Conservation (phyloP, 2,888 invertebrate species). For the Ormyrus rosae region DNA sequence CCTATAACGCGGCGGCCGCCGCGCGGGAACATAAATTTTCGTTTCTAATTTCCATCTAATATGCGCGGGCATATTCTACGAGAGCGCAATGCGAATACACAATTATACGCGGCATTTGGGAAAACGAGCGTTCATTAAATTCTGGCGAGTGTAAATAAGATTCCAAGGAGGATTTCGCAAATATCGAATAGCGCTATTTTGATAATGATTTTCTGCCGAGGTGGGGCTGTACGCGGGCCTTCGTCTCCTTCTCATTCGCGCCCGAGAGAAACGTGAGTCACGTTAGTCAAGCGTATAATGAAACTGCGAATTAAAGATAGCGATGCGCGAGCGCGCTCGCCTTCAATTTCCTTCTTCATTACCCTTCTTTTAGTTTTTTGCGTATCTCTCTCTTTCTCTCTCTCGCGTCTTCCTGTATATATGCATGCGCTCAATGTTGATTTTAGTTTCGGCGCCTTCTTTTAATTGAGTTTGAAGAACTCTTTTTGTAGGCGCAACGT, state of each 20-base stretch:
- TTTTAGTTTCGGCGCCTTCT: conserved; percentile 19
- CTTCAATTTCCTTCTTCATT: conserved; percentile 56
- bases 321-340: conserved; percentile 27
- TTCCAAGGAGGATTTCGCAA: conserved; percentile 39
- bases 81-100: conserved; percentile 4
- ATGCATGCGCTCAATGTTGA: not conserved
- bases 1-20: not conserved
- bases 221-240: not conserved
- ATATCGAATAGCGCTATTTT: conserved; percentile 41
- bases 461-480: conserved; percentile 13
- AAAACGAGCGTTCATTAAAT: conserved; percentile 38
- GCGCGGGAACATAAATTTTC: conserved; percentile 7
- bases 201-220: too few relatives aligned
- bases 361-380: conserved; percentile 50
- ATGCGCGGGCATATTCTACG: not conserved
- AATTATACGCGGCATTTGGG: conserved; percentile 34
- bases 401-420: not conserved
- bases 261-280: conserved; percentile 38
- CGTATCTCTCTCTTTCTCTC: conserved; percentile 21
- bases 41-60: conserved; percentile 22
- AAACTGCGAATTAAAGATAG: conserved; percentile 55
- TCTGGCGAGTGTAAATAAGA: conserved; percentile 2
- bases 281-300: conserved; percentile 49
- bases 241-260: not conserved
- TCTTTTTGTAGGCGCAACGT: not conserved